Conservation (phyloP, 2,888 invertebrate genomes). For the Volucella zonaria region DNA sequence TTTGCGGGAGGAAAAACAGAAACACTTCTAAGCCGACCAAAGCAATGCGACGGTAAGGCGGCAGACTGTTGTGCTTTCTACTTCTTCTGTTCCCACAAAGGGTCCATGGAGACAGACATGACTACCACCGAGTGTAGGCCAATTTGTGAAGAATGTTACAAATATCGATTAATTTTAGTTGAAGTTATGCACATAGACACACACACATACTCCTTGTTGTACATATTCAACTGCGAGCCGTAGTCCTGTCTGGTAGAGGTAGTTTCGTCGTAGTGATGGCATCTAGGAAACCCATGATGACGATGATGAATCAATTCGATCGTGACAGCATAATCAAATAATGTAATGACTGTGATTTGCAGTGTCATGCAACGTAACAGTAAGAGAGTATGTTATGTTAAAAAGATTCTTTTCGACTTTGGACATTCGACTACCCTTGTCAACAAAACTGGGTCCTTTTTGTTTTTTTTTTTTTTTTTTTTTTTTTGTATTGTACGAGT, state of each 20-base stretch:
- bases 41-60: background rate
- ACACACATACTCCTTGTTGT: background rate
- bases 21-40: conserved; percentile 4
- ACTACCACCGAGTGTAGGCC: background rate
- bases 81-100: conserved; percentile 19
- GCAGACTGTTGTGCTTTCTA: conserved; percentile 2
- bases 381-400: background rate
- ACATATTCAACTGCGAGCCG: background rate
- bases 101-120: conserved; percentile 15
- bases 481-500: too few species aligned
- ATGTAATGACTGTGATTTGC: conserved; percentile 50
- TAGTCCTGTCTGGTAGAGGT: background rate
- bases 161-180: conserved; percentile 58
- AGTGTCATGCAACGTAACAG: background rate
- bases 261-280: conserved; percentile 1
- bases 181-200: background rate
- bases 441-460: too few species aligned
- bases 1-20: background rate
- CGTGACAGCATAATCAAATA: conserved; percentile 50
- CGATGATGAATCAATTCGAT: conserved; percentile 55
- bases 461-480: too few species aligned
- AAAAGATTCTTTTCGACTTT: too few species aligned
- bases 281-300: conserved; percentile 28
- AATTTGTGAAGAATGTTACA: conserved; percentile 52
- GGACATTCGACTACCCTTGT: too few species aligned